Base-by-base conservation (phyloP, 92 coral and sea anemone genomes). In the Epizoanthus rinbou region DNA sequence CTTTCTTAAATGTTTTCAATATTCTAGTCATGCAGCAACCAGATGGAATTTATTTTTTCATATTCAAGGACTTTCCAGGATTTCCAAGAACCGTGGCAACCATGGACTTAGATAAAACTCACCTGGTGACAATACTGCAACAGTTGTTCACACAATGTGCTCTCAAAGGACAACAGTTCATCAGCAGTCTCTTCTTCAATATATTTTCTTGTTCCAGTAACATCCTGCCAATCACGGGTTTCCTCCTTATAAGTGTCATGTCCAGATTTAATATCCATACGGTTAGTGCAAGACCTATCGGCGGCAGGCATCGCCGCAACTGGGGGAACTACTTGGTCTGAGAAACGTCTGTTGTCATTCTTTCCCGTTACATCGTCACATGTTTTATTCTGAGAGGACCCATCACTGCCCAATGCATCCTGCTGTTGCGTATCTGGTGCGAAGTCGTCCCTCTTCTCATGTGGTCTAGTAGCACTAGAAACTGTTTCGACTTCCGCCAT, bases 161-260 rank as follows among this genome's bases (percentile, higher is more conserved):
- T 43, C 64, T 74, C 80, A 23, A 74, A 53, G 43, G 25, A 33
- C 50, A 11, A 54, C 80, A 74, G 57, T 21, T 43, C 65, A 54
- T 74, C 65, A 22, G 53, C 50, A 74, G 80, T 74, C 56, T 25
- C 80, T 16, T 74, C 80, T 56, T 74, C 80, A 17, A 74, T 21
- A 24, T 45, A 74, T 28, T 24, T 53, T n/a, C 37, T 74, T 28
- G 25, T 31, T 56, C 57, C 41, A 56, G 35, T 22, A 56, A 28
- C 62, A 24, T 56, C 28, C 19, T 74, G 80, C 6, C 21, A 53
- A 1, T 19, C 62, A 73, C 6, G 14, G 21, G 28, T 25, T 73
- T 73, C 60, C n/a, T 58, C 24, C 18, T 25, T 25, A 16, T 64
- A 5, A 64, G 23, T 69, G 54, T 69, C 54, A 41, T 13, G 50